Evolutionary conservation across 2,113 vertebrate species (phyloP).

Genomic region (Phrynosoma blainvillii): DNA sequence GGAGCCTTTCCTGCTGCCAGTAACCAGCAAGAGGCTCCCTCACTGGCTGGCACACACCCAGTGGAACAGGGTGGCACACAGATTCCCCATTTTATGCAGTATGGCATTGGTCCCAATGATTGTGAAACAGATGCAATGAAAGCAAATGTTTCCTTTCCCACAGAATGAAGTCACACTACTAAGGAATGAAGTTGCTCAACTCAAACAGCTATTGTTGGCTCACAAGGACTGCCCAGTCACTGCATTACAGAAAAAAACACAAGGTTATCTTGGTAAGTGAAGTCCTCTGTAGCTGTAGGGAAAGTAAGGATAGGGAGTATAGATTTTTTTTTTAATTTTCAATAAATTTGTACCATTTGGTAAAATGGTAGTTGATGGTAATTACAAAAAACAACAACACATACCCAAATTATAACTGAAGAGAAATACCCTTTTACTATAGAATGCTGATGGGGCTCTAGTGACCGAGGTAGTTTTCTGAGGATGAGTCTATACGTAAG

Average conservation of each 20-base stretch:
- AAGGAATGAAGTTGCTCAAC: conserved; percentile 95
- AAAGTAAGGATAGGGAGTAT: neutral
- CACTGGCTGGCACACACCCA: too few relatives aligned
- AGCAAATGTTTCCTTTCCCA: neutral
- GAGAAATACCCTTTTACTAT: neutral
- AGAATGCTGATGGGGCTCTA: neutral
- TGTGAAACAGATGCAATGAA: accelerated
- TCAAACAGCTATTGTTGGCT: conserved; percentile 96
- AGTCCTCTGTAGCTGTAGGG: too few relatives aligned
- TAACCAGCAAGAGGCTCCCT: neutral
- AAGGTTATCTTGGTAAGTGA: conserved; percentile 81
- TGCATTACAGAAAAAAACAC: conserved; percentile 93
- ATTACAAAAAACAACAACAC: neutral
- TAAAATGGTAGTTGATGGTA: neutral
- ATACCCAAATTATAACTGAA: neutral
- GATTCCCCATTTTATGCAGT: neutral
- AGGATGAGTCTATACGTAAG: too few relatives aligned
- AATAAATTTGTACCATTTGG: too few relatives aligned
- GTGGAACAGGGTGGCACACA: too few relatives aligned
- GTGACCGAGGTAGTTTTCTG: too few relatives aligned
- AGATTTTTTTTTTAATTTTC: neutral
- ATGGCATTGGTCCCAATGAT: neutral
- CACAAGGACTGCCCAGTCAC: conserved; percentile 99
- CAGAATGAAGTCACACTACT: conserved; percentile 92
- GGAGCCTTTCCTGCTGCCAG: neutral